Conservation (phyloP, 2,113 vertebrate genomes). For the Lichenostomus cassidix region DNA sequence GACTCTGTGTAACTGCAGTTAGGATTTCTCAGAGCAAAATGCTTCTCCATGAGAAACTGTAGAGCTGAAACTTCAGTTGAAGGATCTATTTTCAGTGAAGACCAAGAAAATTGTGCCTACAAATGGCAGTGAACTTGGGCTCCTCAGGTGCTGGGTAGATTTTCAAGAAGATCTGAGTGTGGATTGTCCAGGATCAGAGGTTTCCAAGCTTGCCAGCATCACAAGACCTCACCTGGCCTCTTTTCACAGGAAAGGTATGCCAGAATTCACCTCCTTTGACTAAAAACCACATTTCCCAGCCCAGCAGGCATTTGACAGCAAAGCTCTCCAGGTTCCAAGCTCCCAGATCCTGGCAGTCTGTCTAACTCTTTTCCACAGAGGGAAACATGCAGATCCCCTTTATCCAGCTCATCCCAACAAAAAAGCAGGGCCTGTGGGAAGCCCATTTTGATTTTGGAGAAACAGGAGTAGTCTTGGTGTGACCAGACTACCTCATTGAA, state of each 20-base stretch:
- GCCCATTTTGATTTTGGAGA: neutral
- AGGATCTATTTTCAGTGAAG: neutral
- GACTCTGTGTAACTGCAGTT: neutral
- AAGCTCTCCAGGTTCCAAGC: neutral
- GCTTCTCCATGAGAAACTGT: neutral
- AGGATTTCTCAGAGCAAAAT: neutral
- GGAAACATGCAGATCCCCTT: fast-evolving
- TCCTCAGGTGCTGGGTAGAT: neutral
- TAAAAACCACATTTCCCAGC: neutral
- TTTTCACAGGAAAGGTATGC: neutral
- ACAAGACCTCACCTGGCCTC: neutral
- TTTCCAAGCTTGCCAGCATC: neutral
- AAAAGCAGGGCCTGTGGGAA: neutral
- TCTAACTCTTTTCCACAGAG: neutral
- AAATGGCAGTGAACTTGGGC: neutral
- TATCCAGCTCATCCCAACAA: neutral
- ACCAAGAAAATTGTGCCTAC: neutral
- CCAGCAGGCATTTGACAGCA: neutral
- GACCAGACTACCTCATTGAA: neutral
- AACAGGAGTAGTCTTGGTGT: neutral
- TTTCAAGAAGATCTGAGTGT: neutral
- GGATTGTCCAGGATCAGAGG: neutral
- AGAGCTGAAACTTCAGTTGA: neutral
- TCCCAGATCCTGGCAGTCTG: neutral
- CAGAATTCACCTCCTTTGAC: neutral